Evolutionary conservation across 1,140 invertebrate genomes (phyloP).

Genomic region (Trissolcus basalis): DNA sequence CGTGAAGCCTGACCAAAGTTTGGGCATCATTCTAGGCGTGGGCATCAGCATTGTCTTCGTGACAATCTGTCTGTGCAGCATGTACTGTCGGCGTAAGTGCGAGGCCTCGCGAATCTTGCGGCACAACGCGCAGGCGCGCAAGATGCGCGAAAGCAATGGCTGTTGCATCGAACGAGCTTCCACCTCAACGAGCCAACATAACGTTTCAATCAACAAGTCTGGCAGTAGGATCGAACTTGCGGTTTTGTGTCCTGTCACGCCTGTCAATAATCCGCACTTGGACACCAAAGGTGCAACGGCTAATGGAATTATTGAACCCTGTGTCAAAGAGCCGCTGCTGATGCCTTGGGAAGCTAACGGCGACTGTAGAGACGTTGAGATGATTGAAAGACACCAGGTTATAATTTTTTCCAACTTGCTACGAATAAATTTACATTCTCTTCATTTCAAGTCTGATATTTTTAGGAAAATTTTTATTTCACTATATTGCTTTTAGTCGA

Average conservation of each 20-base stretch:
- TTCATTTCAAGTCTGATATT: too few relatives aligned
- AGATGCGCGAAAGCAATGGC: constrained; percentile 67
- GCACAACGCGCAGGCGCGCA: constrained; percentile 65
- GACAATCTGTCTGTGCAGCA: constrained; percentile 70
- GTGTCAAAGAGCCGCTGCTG: constrained; percentile 72
- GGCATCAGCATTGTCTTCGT: constrained; percentile 72
- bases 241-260: constrained; percentile 68
- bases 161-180: constrained; percentile 70
- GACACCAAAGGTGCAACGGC: constrained; percentile 57
- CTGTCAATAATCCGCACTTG: constrained; percentile 63
- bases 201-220: constrained; percentile 34
- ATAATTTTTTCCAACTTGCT: background rate
- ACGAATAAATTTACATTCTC: too few relatives aligned
- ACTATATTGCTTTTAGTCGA: too few relatives aligned
- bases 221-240: constrained; percentile 71
- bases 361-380: constrained; percentile 72
- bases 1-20: constrained; percentile 69
- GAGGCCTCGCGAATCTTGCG: constrained; percentile 65
- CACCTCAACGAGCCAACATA: constrained; percentile 67
- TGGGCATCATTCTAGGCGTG: constrained; percentile 72
- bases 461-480: too few relatives aligned
- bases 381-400: constrained; percentile 79
- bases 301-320: constrained; percentile 73
- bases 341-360: constrained; percentile 73
- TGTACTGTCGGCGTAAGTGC: constrained; percentile 70